Conservation (phyloP, 2,113 vertebrate genomes). For the Microcebus ravelobensis region DNA sequence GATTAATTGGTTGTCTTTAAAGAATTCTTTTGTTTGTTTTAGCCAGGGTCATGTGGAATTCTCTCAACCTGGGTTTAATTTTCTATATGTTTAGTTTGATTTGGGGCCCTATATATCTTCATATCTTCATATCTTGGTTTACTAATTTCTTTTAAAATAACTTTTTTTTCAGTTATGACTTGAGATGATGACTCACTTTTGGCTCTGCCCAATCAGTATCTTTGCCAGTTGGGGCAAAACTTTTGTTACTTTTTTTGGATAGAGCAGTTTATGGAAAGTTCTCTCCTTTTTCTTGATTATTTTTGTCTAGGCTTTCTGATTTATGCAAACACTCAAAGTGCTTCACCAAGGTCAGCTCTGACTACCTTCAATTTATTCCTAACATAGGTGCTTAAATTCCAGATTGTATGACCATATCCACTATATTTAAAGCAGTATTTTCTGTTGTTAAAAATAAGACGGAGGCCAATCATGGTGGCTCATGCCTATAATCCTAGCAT, state of each 20-base stretch:
- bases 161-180: not conserved
- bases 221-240: not conserved
- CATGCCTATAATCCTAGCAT: too few relatives aligned
- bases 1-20: not conserved
- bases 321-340: not conserved
- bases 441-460: not conserved
- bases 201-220: not conserved
- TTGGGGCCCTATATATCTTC: rapidly evolving
- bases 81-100: not conserved
- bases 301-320: not conserved
- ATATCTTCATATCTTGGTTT: not conserved
- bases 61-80: not conserved
- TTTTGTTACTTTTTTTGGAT: not conserved
- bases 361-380: not conserved
- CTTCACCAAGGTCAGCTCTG: not conserved
- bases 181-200: not conserved
- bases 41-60: not conserved
- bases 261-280: not conserved
- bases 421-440: not conserved
- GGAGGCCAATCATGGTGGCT: too few relatives aligned
- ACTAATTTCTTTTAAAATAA: not conserved
- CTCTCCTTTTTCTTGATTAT: not conserved
- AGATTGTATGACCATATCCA: not conserved
- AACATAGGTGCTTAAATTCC: not conserved
- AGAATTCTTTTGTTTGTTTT: not conserved